Evolutionary conservation across 53 echinoderm and acorn worm genomes (phyloP).

Genomic region (Henricia sp.): DNA sequence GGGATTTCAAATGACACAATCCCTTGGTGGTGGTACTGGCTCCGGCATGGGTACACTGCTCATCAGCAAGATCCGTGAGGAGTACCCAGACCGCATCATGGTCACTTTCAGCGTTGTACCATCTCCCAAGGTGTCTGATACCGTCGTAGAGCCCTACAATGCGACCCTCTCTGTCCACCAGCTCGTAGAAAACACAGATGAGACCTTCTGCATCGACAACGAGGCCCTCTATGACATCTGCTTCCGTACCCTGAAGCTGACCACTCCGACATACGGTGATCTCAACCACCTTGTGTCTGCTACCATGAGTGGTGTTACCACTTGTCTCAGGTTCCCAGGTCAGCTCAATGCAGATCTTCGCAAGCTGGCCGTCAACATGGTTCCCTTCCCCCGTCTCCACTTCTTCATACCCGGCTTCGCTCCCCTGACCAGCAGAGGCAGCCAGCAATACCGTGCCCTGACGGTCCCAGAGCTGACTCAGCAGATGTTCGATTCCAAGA

Average conservation of each 20-base stretch:
- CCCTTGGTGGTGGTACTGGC: no score
- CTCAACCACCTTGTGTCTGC: constrained; percentile 97
- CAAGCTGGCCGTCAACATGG: constrained; percentile 98
- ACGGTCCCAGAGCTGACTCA: constrained; percentile 94
- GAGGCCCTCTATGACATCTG: constrained; percentile 99
- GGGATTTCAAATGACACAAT: no score
- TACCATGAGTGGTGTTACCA: constrained; percentile 98
- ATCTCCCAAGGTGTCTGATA: constrained; percentile 98
- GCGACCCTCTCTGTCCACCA: constrained; percentile 97
- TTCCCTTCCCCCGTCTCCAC: constrained; percentile 98
- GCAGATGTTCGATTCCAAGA: constrained; percentile 97
- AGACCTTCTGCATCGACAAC: constrained; percentile 96
- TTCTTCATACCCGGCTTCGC: constrained; percentile 99
- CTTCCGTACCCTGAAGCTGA: constrained; percentile 95
- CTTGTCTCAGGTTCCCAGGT: constrained; percentile 97
- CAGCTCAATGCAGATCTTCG: constrained; percentile 98
- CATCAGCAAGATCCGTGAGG: no score
- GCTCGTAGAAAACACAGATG: constrained; percentile 98
- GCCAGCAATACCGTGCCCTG: constrained; percentile 91
- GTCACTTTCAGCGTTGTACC: constrained; percentile 96
- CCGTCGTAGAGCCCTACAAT: constrained; percentile 97
- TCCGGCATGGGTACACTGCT: no score
- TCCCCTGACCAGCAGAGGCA: constrained; percentile 95
- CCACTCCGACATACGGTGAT: constrained; percentile 98
- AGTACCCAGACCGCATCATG: constrained; percentile 96